Evolutionary conservation across 1,140 invertebrate genomes (phyloP).

Genomic region (Drosophila sturtevanti): DNA sequence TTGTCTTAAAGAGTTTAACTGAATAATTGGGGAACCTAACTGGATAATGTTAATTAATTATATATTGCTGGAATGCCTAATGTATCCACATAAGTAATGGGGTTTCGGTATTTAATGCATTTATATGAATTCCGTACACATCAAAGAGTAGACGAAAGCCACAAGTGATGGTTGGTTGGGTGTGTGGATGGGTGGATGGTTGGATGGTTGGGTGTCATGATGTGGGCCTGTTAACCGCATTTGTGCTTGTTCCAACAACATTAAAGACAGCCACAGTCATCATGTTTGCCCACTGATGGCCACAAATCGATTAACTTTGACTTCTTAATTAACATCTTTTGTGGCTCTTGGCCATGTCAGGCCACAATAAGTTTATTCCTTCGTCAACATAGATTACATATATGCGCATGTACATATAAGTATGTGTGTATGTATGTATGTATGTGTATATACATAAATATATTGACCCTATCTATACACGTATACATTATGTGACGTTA

Average conservation of each 20-base stretch:
- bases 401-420: no score
- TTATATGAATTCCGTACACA: slow-evolving; percentile 12
- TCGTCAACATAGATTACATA: slow-evolving; percentile 33
- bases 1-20: background rate
- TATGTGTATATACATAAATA: no score
- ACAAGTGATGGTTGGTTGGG: slow-evolving; percentile 4
- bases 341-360: slow-evolving; percentile 35
- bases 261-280: slow-evolving; percentile 46
- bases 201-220: background rate
- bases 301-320: slow-evolving; percentile 77
- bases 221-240: slow-evolving; percentile 31
- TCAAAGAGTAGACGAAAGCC: slow-evolving; percentile 31
- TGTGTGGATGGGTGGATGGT: background rate
- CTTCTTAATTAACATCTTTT: slow-evolving; percentile 75
- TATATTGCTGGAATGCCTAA: background rate
- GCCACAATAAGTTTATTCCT: slow-evolving; percentile 51
- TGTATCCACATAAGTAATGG: background rate
- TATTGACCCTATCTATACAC: slow-evolving; percentile 1
- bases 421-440: no score
- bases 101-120: background rate
- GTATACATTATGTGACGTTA: slow-evolving; percentile 6
- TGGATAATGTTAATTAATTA: background rate
- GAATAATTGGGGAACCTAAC: background rate
- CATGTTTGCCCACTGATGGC: slow-evolving; percentile 23
- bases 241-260: slow-evolving; percentile 39